Evolutionary conservation across 2,888 invertebrate species (phyloP).

Genomic region (Cerastis leucographa): DNA sequence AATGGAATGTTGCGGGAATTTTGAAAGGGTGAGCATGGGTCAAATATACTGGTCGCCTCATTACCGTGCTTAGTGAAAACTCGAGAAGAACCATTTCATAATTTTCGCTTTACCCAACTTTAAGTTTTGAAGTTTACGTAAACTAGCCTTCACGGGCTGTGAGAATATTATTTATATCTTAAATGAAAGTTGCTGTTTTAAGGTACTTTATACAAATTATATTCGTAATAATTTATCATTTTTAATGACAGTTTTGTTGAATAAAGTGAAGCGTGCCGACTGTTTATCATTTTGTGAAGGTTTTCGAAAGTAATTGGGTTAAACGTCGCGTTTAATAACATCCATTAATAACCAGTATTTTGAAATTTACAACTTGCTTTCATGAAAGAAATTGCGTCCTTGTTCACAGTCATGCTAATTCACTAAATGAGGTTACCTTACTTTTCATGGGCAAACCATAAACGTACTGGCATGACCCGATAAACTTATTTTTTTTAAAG

Average conservation of each 20-base stretch:
- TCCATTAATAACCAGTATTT: constrained; percentile 33
- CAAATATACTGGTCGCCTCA: constrained; percentile 64
- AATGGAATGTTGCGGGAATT: constrained; percentile 38
- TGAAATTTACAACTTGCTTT: constrained; percentile 24
- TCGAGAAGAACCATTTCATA: constrained; percentile 75
- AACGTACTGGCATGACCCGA: background rate
- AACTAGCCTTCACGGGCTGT: constrained; percentile 57
- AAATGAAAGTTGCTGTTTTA: constrained; percentile 48
- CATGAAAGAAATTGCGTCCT: constrained; percentile 4
- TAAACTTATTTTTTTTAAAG: background rate
- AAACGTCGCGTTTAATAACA: constrained; percentile 31
- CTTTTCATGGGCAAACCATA: constrained; percentile 4
- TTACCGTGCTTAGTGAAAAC: constrained; percentile 72
- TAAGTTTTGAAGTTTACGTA: constrained; percentile 60
- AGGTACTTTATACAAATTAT: constrained; percentile 58
- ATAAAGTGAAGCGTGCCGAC: constrained; percentile 45
- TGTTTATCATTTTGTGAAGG: constrained; percentile 53
- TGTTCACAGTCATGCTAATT: constrained; percentile 2
- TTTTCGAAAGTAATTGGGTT: constrained; percentile 49
- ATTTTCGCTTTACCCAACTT: constrained; percentile 68
- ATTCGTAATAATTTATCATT: constrained; percentile 57
- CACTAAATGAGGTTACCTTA: background rate
- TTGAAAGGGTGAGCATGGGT: constrained; percentile 57
- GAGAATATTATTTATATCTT: constrained; percentile 60
- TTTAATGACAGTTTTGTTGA: constrained; percentile 51